phyloP scores from a whole-genome alignment of 2,888 invertebrate species.

The Unio pictorum region DNA sequence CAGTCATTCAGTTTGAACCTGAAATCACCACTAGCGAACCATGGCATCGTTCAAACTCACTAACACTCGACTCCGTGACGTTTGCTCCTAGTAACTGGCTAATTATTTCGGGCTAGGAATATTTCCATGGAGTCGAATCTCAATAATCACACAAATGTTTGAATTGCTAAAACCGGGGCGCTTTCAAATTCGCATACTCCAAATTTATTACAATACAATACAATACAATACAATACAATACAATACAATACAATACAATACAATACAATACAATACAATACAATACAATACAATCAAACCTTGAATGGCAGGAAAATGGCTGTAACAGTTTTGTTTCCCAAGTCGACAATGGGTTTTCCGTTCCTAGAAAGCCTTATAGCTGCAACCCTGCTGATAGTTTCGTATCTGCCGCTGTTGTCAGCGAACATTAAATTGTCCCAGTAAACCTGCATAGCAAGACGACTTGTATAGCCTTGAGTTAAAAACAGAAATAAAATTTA shows the following conservation, averaged over 20 bases:
- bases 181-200: no score
- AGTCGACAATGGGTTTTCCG: constrained; percentile 20
- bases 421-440: constrained; percentile 29
- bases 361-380: constrained; percentile 31
- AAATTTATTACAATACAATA: no score
- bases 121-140: no score
- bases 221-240: not conserved
- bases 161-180: no score
- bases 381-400: constrained; percentile 34
- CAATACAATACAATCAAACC: constrained; percentile 17
- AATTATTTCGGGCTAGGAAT: no score
- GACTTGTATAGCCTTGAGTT: constrained; percentile 5
- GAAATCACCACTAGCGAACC: no score
- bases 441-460: constrained; percentile 32
- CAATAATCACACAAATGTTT: no score
- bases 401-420: constrained; percentile 13
- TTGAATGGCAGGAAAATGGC: constrained; percentile 37
- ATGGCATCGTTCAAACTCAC: no score
- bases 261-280: no score
- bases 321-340: constrained; percentile 33
- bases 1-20: no score
- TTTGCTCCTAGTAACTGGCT: no score
- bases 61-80: no score
- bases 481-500: not conserved
- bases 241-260: not conserved